Evolutionary conservation across 2,113 vertebrate species (phyloP).

Genomic region (Hiodon tergisus): DNA sequence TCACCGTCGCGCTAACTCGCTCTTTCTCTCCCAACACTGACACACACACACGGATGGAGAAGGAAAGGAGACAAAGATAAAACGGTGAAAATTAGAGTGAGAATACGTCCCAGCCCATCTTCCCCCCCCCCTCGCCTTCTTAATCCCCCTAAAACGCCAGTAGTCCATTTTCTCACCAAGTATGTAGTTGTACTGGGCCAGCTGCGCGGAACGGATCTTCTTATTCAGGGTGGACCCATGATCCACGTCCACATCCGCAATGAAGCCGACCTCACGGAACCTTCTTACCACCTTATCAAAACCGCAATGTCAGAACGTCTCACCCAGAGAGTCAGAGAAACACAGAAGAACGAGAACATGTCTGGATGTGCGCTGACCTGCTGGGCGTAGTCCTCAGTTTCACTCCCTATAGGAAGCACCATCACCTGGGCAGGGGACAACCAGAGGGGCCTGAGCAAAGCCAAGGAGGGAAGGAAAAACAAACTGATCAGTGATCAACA

Average conservation of each 20-base stretch:
- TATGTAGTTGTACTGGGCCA: conserved; percentile 85
- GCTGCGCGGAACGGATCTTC: conserved; percentile 79
- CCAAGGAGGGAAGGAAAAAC: background rate
- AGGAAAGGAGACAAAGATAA: conserved; percentile 14
- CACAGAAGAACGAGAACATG: background rate
- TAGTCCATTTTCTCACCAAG: conserved; percentile 62
- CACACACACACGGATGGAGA: background rate
- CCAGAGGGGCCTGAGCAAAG: conserved; percentile 75
- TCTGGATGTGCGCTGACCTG: conserved; percentile 60
- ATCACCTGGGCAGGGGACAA: conserved; percentile 78
- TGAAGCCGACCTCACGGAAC: conserved; percentile 66
- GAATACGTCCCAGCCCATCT: conserved; percentile 23
- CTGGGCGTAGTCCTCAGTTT: conserved; percentile 63
- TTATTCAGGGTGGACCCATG: conserved; percentile 70
- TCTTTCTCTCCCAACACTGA: conserved; percentile 77
- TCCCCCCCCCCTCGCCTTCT: conserved; percentile 24
- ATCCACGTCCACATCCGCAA: conserved; percentile 63
- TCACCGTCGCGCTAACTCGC: conserved; percentile 60
- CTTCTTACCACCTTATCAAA: conserved; percentile 61
- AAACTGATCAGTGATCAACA: background rate
- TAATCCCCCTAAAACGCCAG: too few species aligned
- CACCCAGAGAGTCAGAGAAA: background rate
- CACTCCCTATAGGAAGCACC: conserved; percentile 72
- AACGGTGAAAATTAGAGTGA: background rate
- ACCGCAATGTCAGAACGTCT: background rate